These are phyloP conservation scores for Apus apus DNA, from an alignment of 2,113 vertebrate genomes.

Conservation along the genomic window DNA sequence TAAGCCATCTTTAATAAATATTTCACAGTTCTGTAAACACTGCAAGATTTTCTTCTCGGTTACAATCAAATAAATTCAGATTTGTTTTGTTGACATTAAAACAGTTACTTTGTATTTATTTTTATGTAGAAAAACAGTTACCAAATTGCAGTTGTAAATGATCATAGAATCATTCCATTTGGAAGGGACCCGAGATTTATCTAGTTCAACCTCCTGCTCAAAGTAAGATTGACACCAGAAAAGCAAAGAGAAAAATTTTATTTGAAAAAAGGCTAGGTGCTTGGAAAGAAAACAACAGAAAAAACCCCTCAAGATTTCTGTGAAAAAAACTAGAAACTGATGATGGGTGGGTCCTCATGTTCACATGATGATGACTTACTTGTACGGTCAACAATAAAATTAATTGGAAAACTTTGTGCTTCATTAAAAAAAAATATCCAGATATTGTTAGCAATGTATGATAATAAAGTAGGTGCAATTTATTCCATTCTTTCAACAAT, in stretches of 20 bases:
- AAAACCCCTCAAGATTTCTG: neutral
- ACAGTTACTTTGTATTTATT: neutral
- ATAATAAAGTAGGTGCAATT: neutral
- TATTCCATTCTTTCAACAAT: neutral
- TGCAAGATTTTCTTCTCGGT: neutral
- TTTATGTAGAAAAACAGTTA: neutral
- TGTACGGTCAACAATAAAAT: neutral
- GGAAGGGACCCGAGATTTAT: neutral
- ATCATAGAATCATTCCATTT: neutral
- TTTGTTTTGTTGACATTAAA: neutral
- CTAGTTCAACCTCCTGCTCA: neutral
- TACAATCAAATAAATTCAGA: neutral
- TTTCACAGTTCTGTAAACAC: neutral
- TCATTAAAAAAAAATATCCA: neutral
- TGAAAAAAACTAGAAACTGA: neutral
- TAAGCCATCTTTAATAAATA: neutral
- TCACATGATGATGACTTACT: neutral
- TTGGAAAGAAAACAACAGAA: neutral
- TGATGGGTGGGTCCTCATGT: neutral
- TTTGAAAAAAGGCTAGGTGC: neutral
- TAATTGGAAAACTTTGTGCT: neutral
- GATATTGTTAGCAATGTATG: neutral
- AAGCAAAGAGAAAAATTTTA: neutral
- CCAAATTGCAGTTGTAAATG: neutral
- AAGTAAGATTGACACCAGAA: neutral